Base-by-base conservation (phyloP, 2,113 vertebrate species). In the Pipra filicauda region DNA sequence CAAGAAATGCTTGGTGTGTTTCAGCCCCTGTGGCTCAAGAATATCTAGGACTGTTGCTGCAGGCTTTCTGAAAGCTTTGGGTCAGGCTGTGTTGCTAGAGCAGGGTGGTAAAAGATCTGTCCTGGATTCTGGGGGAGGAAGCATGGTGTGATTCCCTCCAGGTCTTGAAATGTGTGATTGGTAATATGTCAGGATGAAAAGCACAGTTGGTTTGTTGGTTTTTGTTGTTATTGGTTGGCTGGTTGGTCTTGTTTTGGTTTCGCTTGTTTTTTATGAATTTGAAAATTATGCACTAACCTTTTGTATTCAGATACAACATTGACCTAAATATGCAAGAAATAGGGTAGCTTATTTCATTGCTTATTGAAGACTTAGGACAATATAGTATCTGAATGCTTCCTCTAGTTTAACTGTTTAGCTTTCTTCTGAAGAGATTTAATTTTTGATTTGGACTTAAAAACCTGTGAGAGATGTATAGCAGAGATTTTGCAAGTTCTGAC, bases 391-490 rank as follows among this genome's bases (percentile, higher is more conserved):
- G 12, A 93, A 93, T 65, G 54, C 30, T 70, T 92, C 48, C 44
- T 75, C 71, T 41, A 67, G 11, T 9, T 80, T 77, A 81, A 64
- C 48, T 41, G 5, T 49, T 95, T 31, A 41, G 11, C n/a, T 8
- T 22, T 2, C 24, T 89, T 85, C 11, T n/a, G 27, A 44, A 88
- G 26, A 3, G 11, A 46, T 61, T 85, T 78, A 8, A 2, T 39
- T 78, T 23, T 73, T 83, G n/a, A 76, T 94, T 91, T 88, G 54
- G n/a, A 74, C 37, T 27, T 54, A 31, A 89, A 84, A 91, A 57
- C 9, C 16, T 30, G 5, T 77, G 48, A 20, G 43, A 90, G 74
- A n/a, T 41, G 8, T 8, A 13, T 3, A 85, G 54, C 33, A 75
- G 43, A 74, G 23, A 81, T 64, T 67, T 15, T 59, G 72, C 24